Percentiles rank a stretch among this genome's conserved stretches.
These are phyloP conservation scores for Paraplagusia blochii DNA, from an alignment of 2,113 vertebrate species.

Conservation along the genomic window DNA sequence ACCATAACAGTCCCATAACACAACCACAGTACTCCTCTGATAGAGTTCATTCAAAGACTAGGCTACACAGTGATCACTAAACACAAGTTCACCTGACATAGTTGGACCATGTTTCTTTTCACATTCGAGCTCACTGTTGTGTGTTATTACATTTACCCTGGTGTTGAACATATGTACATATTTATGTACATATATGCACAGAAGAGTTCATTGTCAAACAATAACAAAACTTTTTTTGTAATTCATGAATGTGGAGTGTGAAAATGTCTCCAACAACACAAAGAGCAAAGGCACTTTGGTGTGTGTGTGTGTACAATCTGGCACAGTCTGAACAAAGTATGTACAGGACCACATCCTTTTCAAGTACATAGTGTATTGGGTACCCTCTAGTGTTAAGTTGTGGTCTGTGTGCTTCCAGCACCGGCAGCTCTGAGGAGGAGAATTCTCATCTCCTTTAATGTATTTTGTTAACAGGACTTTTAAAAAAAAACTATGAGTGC, in stretches of 20 bases:
- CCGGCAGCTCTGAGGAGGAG: conserved; percentile 22
- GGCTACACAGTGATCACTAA: conserved; percentile 50
- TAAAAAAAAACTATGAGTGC: not conserved
- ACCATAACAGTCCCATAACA: conserved; percentile 52
- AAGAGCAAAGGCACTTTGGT: conserved; percentile 53
- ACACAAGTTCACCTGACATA: conserved; percentile 42
- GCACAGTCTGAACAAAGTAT: conserved; percentile 1
- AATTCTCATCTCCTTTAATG: not conserved
- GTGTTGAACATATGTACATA: conserved; percentile 42
- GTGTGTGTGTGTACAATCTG: conserved; percentile 23
- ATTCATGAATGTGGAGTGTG: conserved; percentile 41
- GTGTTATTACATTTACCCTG: conserved; percentile 48
- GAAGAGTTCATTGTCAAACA: conserved; percentile 58
- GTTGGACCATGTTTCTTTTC: conserved; percentile 67
- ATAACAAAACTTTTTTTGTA: conserved; percentile 39
- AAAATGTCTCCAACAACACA: conserved; percentile 30
- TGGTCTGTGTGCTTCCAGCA: conserved; percentile 23
- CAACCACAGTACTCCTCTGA: conserved; percentile 29
- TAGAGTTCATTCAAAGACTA: conserved; percentile 30
- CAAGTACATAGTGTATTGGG: conserved; percentile 41
- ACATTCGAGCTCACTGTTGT: conserved; percentile 60
- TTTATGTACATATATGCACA: conserved; percentile 9
- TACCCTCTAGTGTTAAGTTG: conserved; percentile 45
- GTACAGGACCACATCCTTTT: conserved; percentile 36
- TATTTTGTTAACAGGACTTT: conserved; percentile 9